These are phyloP conservation scores for Hormaphis cornu DNA, from an alignment of 1,140 invertebrate species.

Conservation along the genomic window DNA sequence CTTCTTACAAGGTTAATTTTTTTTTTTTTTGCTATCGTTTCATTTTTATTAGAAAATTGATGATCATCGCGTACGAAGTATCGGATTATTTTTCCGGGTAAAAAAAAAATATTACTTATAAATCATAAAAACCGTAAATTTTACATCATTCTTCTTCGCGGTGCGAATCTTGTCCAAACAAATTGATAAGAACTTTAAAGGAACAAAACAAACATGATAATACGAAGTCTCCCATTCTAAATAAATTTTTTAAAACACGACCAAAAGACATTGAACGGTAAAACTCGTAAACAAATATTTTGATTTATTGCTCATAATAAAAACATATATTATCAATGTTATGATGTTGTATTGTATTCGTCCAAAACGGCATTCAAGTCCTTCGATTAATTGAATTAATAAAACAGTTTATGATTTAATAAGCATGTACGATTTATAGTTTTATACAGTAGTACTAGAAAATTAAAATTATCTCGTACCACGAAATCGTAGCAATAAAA, in stretches of 20 bases:
- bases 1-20: not conserved
- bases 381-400: not conserved
- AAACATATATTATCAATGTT: no score
- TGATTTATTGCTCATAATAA: not conserved
- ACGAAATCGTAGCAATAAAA: conserved; percentile 3
- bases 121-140: no score
- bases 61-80: no score
- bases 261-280: no score
- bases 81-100: no score
- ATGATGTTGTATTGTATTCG: not conserved
- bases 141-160: no score
- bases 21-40: not conserved
- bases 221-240: no score
- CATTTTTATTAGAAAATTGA: not conserved
- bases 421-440: not conserved
- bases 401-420: not conserved
- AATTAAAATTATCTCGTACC: not conserved
- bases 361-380: not conserved
- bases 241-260: no score
- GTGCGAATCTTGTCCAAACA: no score
- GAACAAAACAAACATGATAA: no score
- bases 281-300: not conserved
- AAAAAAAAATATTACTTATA: no score
- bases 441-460: not conserved
- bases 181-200: no score